Evolutionary conservation across 2,888 invertebrate genomes (phyloP).

Genomic region (Druceiella hillmani): DNA sequence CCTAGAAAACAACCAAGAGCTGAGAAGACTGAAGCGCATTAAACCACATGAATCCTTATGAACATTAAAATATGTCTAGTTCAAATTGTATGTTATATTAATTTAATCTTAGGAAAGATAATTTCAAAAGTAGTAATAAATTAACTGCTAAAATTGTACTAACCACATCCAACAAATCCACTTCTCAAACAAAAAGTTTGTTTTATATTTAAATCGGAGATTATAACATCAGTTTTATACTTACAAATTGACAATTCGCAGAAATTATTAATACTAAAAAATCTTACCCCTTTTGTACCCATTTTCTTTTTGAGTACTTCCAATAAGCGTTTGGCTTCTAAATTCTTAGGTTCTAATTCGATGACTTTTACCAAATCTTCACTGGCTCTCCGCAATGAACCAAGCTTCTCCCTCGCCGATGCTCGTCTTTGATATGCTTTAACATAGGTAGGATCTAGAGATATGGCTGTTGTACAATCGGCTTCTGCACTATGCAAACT

Average conservation of each 20-base stretch:
- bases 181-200: too few relatives aligned
- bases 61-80: too few relatives aligned
- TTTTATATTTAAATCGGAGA: background rate
- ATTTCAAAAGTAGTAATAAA: too few relatives aligned
- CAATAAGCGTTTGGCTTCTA: constrained; percentile 58
- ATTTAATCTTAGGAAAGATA: too few relatives aligned
- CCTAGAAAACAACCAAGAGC: too few relatives aligned
- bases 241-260: background rate
- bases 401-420: constrained; percentile 65
- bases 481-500: constrained; percentile 66
- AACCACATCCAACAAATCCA: too few relatives aligned
- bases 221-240: constrained; percentile 3
- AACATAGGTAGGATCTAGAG: constrained; percentile 70
- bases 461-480: constrained; percentile 78
- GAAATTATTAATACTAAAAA: constrained; percentile 7
- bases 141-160: too few relatives aligned
- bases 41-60: too few relatives aligned
- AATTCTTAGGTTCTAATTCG: constrained; percentile 73
- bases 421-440: constrained; percentile 84
- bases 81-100: too few relatives aligned
- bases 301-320: constrained; percentile 49
- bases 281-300: constrained; percentile 46
- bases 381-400: constrained; percentile 66
- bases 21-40: too few relatives aligned
- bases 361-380: constrained; percentile 66